A percentile compares a stretch with the other conserved stretches of the same genome.
Evolutionary conservation across 2,797 vertebrate genomes (phyloP).

Genomic region (Echiichthys vipera): DNA sequence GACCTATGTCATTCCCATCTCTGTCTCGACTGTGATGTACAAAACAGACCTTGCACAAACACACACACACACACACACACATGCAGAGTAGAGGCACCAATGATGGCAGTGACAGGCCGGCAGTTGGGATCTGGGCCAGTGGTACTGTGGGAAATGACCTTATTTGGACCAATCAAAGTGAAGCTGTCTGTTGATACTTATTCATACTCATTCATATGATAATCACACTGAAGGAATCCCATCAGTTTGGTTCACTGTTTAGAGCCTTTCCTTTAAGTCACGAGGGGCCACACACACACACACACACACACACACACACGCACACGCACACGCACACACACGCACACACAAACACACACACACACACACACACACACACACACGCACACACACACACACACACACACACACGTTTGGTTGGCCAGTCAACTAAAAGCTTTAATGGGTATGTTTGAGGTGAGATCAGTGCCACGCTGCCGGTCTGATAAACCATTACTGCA

Average conservation of each 20-base stretch:
- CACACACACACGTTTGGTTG: constrained; percentile 10
- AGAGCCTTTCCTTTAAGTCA: constrained; percentile 50
- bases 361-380: constrained; percentile 19
- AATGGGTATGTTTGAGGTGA: constrained; percentile 51
- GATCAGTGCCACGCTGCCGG: constrained; percentile 33
- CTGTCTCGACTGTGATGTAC: constrained; percentile 62
- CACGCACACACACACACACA: constrained; percentile 22
- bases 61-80: constrained; percentile 43
- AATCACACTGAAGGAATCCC: constrained; percentile 69
- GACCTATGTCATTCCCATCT: constrained; percentile 66
- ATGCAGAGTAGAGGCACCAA: constrained; percentile 49
- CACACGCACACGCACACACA: constrained; percentile 14
- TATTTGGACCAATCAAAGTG: constrained; percentile 71
- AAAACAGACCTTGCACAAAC: constrained; percentile 57
- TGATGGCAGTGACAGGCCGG: constrained; percentile 60
- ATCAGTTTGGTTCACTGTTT: constrained; percentile 56
- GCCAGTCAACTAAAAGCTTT: constrained; percentile 26
- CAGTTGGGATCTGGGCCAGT: constrained; percentile 54
- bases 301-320: constrained; percentile 28
- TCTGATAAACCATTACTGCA: constrained; percentile 53
- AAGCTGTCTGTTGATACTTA: constrained; percentile 65
- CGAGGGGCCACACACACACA: constrained; percentile 33
- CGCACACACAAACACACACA: constrained; percentile 15
- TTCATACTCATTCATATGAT: constrained; percentile 82
- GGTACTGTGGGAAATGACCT: constrained; percentile 78